Percentiles rank a stretch among this genome's conserved stretches.
Evolutionary conservation across 2,113 vertebrate genomes (phyloP).

Genomic region (Paradoxurus hermaphroditus): DNA sequence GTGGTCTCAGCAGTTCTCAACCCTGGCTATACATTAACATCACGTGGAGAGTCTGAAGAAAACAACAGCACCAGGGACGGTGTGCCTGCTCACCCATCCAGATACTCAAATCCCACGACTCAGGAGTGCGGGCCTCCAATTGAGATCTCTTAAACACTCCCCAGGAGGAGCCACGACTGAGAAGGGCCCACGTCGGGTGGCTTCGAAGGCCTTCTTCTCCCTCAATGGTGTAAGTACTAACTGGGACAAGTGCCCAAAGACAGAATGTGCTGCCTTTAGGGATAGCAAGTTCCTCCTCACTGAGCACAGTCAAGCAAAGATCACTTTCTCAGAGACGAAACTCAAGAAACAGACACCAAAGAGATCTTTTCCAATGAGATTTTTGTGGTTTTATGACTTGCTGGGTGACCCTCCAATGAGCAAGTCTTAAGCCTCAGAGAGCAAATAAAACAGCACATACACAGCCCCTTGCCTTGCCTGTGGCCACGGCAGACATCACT

Average conservation of each 20-base stretch:
- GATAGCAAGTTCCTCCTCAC: neutral
- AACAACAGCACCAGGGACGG: neutral
- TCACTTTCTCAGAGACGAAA: neutral
- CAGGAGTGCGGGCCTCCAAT: neutral
- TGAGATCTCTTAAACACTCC: neutral
- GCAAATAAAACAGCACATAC: neutral
- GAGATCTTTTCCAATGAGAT: neutral
- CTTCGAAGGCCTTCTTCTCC: neutral
- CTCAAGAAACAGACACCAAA: neutral
- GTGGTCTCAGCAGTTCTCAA: neutral
- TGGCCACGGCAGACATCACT: constrained; percentile 4
- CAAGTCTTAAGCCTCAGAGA: neutral
- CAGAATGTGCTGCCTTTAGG: neutral
- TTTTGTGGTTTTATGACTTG: neutral
- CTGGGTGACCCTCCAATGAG: neutral
- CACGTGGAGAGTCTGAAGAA: neutral
- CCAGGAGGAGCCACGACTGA: neutral
- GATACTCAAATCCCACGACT: neutral
- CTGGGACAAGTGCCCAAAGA: neutral
- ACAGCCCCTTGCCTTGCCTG: neutral
- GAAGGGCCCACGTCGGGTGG: neutral
- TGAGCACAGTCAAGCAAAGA: neutral
- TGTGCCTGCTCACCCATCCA: neutral
- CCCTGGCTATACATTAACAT: neutral
- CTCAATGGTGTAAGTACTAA: fast-evolving